phyloP scores from a whole-genome alignment of 2,888 invertebrate genomes.

The Ephialtes manifestator region DNA sequence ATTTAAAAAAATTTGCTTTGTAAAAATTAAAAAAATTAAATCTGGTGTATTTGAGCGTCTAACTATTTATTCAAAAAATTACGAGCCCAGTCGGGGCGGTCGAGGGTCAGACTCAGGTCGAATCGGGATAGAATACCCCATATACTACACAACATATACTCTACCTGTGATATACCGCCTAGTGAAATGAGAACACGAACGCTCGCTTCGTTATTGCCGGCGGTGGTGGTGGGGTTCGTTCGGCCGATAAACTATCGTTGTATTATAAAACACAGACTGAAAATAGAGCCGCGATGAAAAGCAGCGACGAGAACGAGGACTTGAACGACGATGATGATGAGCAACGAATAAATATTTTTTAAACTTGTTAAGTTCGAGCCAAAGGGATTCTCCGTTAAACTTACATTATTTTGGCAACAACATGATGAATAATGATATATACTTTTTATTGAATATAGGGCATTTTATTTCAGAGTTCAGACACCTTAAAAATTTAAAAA shows the following conservation, averaged over 20 bases:
- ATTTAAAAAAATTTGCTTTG: too few species aligned
- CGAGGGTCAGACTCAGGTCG: too few species aligned
- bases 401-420: not conserved
- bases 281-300: constrained; percentile 48
- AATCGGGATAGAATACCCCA: too few species aligned
- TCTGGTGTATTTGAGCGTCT: too few species aligned
- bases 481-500: too few species aligned
- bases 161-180: constrained; percentile 9
- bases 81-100: too few species aligned
- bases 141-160: too few species aligned
- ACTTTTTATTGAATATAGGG: too few species aligned
- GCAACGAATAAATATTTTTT: not conserved
- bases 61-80: too few species aligned
- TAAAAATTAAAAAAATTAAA: too few species aligned
- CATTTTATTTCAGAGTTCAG: too few species aligned
- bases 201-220: constrained; percentile 45
- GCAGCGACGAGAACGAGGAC: constrained; percentile 4
- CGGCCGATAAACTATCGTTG: constrained; percentile 55
- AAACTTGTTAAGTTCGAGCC: not conserved
- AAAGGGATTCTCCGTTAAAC: not conserved
- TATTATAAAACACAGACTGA: constrained; percentile 6
- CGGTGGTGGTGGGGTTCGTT: constrained; percentile 33
- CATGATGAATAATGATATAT: too few species aligned
- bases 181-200: constrained; percentile 62
- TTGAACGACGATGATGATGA: not conserved